These are phyloP conservation scores for Orcinus orca DNA, from an alignment of 2,113 vertebrate species.

Conservation along the genomic window DNA sequence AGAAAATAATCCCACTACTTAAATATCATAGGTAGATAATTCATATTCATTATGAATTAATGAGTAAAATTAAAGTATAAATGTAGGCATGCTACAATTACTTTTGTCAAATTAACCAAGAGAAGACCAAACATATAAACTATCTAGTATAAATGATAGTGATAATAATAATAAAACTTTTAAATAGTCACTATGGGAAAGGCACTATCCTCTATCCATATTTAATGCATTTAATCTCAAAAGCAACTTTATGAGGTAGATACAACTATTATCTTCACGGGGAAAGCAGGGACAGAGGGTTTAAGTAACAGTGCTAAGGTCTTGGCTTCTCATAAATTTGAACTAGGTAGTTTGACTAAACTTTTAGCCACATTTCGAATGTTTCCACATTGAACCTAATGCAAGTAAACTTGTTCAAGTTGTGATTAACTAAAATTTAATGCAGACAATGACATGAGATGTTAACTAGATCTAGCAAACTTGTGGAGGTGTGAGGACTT, in stretches of 20 bases:
- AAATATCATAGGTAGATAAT: background rate
- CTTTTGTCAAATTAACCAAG: background rate
- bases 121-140: background rate
- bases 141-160: background rate
- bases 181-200: background rate
- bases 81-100: background rate
- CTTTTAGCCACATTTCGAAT: background rate
- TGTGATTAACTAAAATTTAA: background rate
- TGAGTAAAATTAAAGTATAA: background rate
- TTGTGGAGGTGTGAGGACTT: background rate
- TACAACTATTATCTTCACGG: background rate
- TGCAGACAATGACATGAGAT: background rate
- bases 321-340: background rate
- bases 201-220: background rate
- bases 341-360: background rate
- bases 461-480: background rate
- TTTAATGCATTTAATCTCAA: background rate
- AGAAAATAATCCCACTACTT: background rate
- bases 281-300: fast-evolving
- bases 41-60: background rate
- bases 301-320: background rate
- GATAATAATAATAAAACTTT: background rate
- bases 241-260: background rate
- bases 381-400: background rate
- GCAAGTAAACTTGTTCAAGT: background rate